Conservation (phyloP, 1,140 invertebrate genomes). For the Tachypleus tridentatus region DNA sequence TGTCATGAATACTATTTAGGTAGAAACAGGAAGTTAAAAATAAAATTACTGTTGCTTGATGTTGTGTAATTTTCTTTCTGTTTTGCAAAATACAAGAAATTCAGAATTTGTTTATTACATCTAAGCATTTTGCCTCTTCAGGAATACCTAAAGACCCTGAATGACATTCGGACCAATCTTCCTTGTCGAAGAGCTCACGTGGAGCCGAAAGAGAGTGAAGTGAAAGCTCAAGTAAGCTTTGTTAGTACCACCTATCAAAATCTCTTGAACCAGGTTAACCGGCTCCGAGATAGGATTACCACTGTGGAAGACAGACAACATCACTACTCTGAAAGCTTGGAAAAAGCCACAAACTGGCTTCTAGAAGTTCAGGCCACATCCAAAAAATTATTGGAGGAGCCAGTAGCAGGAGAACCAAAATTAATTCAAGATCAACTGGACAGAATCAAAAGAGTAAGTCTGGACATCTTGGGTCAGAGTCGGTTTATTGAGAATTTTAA, state of each 20-base stretch:
- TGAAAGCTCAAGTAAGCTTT: slow-evolving; percentile 53
- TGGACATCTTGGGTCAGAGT: slow-evolving; percentile 72
- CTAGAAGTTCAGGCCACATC: slow-evolving; percentile 64
- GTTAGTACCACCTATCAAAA: slow-evolving; percentile 48
- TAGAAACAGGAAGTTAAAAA: no score
- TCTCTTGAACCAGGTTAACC: slow-evolving; percentile 62
- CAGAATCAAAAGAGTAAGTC: slow-evolving; percentile 67
- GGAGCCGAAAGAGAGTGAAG: slow-evolving; percentile 54
- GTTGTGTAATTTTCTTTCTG: no score
- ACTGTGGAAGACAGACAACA: slow-evolving; percentile 63
- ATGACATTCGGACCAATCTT: slow-evolving; percentile 67
- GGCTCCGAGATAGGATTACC: slow-evolving; percentile 60
- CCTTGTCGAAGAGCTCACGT: slow-evolving; percentile 65
- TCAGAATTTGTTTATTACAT: no score
- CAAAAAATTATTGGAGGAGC: slow-evolving; percentile 59
- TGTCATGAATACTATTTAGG: no score
- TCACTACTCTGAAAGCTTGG: slow-evolving; percentile 68
- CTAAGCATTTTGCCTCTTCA: slow-evolving; percentile 15
- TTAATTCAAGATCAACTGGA: slow-evolving; percentile 75
- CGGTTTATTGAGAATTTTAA: slow-evolving; percentile 67
- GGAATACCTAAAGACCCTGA: slow-evolving; percentile 64
- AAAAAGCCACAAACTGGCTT: slow-evolving; percentile 71
- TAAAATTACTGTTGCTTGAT: no score
- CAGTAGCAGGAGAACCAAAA: slow-evolving; percentile 70
- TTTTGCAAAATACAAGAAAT: no score